Percentiles rank a stretch among this genome's conserved stretches.
Evolutionary conservation across 2,888 invertebrate genomes (phyloP).

Genomic region (Cheilosia scutellata): DNA sequence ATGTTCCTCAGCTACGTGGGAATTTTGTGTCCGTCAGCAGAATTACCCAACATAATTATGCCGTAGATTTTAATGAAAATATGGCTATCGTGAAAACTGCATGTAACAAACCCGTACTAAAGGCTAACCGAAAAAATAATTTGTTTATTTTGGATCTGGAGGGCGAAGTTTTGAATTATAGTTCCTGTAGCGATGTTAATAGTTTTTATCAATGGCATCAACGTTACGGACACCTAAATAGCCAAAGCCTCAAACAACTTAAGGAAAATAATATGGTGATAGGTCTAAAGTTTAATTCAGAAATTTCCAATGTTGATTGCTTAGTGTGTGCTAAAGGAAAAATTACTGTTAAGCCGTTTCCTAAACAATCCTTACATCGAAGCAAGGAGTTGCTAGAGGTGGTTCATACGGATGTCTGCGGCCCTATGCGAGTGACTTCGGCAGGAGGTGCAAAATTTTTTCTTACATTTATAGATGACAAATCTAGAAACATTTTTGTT

Average conservation of each 20-base stretch:
- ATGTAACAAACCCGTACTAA: neutral
- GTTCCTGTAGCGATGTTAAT: neutral
- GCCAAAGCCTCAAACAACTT: constrained; percentile 8
- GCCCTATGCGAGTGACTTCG: constrained; percentile 20
- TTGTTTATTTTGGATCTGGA: neutral
- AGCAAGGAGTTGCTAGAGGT: constrained; percentile 35
- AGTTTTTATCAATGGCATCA: constrained; percentile 1
- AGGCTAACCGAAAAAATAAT: constrained; percentile 8
- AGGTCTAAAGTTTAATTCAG: constrained; percentile 11
- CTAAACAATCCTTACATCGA: constrained; percentile 8
- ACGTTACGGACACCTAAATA: constrained; percentile 29
- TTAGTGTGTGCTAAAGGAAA: constrained; percentile 42
- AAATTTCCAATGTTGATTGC: neutral
- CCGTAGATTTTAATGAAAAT: constrained; percentile 10
- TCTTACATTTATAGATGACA: constrained; percentile 47
- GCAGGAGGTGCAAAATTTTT: constrained; percentile 36
- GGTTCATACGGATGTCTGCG: constrained; percentile 50
- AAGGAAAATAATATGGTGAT: constrained; percentile 5
- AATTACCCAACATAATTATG: constrained; percentile 17
- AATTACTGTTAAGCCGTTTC: constrained; percentile 35
- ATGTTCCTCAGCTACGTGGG: constrained; percentile 7
- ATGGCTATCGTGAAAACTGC: constrained; percentile 2
- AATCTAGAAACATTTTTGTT: constrained; percentile 34
- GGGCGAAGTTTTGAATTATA: neutral
- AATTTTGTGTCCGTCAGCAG: constrained; percentile 30